Evolutionary conservation across 2,888 invertebrate species (phyloP).

Genomic region (Ophonus ardosiacus): DNA sequence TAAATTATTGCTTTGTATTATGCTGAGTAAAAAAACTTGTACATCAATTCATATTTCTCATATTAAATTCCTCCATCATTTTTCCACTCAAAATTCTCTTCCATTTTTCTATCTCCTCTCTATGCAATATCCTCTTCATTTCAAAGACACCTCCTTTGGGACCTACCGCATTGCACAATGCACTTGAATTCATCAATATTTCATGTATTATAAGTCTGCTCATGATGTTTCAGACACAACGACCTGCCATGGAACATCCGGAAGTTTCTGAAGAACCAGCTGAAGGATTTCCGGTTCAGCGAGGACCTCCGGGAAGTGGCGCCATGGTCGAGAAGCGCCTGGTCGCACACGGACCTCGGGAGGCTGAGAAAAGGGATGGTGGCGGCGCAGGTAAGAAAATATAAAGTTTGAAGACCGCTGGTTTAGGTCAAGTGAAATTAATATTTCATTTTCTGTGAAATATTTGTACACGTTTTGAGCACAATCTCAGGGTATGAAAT

Average conservation of each 20-base stretch:
- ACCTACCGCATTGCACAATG: neutral
- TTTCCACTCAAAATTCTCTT: no score
- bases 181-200: slow-evolving; percentile 1
- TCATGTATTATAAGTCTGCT: neutral
- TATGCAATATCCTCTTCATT: no score
- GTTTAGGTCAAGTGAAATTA: no score
- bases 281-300: slow-evolving; percentile 81
- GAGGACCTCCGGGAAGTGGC: slow-evolving; percentile 83
- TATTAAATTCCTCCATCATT: no score
- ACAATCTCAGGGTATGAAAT: neutral
- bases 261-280: slow-evolving; percentile 84
- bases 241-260: slow-evolving; percentile 86
- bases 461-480: neutral
- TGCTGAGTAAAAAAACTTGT: no score
- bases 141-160: no score
- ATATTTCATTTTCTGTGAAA: neutral
- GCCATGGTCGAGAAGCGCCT: slow-evolving; percentile 86
- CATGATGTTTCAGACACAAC: slow-evolving; percentile 77
- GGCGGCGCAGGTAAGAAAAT: slow-evolving; percentile 81
- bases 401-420: neutral
- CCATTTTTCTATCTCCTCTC: no score
- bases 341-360: slow-evolving; percentile 88
- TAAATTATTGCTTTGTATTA: no score
- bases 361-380: slow-evolving; percentile 86
- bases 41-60: no score